Evolutionary conservation across 2,113 vertebrate species (phyloP).

Genomic region (Campylomormyrus tamandua): DNA sequence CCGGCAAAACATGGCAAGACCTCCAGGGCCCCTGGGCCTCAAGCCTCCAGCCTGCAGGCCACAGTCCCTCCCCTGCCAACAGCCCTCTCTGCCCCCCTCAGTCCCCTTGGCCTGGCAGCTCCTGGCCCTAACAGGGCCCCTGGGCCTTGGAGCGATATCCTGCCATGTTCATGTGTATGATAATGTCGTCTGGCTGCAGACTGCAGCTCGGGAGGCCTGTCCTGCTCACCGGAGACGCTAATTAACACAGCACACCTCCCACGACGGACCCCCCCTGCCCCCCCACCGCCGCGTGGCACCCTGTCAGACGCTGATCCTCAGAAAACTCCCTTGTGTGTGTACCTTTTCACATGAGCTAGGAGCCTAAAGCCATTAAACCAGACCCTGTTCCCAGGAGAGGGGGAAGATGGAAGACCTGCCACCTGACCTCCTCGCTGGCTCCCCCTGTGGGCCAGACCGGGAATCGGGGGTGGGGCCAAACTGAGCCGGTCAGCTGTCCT

Average conservation of each 20-base stretch:
- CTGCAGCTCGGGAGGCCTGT: neutral
- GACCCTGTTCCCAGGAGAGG: neutral
- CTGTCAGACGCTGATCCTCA: neutral
- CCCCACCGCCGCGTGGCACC: neutral
- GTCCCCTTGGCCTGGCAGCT: neutral
- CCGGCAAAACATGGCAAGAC: neutral
- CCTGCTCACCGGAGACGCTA: conserved; percentile 6
- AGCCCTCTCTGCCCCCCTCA: conserved; percentile 17
- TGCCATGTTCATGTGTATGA: conserved; percentile 12
- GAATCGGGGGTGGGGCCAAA: neutral
- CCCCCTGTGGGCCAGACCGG: neutral
- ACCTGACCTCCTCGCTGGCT: neutral
- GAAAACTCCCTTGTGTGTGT: neutral
- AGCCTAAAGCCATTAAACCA: neutral
- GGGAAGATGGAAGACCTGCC: neutral
- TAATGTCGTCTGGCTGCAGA: neutral
- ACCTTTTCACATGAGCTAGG: neutral
- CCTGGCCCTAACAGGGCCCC: conserved; percentile 5
- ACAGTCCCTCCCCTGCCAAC: conserved; percentile 3
- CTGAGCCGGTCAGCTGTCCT: neutral
- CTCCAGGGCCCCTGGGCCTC: neutral
- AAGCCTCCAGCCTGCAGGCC: neutral
- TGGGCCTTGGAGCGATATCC: conserved; percentile 12
- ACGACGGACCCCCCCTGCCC: neutral
- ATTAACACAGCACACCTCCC: conserved; percentile 1